Evolutionary conservation across 1,140 invertebrate species (phyloP).

Genomic region (Halotydeus destructor): DNA sequence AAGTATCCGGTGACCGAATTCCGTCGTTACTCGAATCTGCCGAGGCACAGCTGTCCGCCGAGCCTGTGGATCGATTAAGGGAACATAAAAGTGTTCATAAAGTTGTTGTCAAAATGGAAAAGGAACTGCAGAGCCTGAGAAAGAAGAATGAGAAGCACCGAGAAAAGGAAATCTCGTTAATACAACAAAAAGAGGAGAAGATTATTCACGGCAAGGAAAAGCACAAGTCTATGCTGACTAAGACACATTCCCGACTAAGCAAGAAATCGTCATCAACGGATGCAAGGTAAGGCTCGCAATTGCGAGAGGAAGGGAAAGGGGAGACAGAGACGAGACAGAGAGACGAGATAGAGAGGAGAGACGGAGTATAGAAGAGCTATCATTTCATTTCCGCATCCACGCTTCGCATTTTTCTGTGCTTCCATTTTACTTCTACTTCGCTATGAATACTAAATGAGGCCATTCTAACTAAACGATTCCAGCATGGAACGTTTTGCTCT

Average conservation of each 20-base stretch:
- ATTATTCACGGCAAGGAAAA: constrained; percentile 21
- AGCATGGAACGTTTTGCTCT: too few species aligned
- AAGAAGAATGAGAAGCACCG: constrained; percentile 63
- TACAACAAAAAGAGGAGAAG: constrained; percentile 21
- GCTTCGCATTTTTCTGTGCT: not conserved
- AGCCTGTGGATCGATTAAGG: constrained; percentile 53
- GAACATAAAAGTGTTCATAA: constrained; percentile 58
- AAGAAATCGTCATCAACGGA: constrained; percentile 21
- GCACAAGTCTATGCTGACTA: constrained; percentile 17
- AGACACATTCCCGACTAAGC: constrained; percentile 20
- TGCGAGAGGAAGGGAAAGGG: too few species aligned
- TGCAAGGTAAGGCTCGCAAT: too few species aligned
- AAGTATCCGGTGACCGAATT: constrained; percentile 10
- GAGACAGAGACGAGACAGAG: too few species aligned
- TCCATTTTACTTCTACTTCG: constrained; percentile 2
- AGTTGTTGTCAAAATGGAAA: constrained; percentile 56
- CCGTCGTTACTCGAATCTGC: constrained; percentile 15
- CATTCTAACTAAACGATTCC: too few species aligned
- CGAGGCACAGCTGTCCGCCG: constrained; percentile 28
- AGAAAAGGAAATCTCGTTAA: constrained; percentile 17
- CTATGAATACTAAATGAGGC: too few species aligned
- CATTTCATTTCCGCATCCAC: too few species aligned
- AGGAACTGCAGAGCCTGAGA: constrained; percentile 56
- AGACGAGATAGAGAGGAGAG: too few species aligned
- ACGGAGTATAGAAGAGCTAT: too few species aligned